phyloP scores from a whole-genome alignment of 2,888 invertebrate species.

The Stramonita haemastoma region DNA sequence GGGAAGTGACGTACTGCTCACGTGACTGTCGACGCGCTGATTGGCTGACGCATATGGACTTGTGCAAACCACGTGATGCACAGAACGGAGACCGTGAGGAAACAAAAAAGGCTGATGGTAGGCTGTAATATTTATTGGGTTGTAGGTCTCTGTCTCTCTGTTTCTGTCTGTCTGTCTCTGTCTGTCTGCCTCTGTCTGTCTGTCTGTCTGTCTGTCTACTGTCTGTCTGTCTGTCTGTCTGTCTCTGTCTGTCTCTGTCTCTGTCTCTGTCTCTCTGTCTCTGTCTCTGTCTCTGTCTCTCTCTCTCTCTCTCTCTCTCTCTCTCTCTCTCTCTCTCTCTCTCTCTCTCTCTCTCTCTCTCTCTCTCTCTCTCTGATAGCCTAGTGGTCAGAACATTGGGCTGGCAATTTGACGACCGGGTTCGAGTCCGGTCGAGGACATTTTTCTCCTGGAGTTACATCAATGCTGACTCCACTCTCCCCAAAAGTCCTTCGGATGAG shows the following conservation, averaged over 20 bases:
- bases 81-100: background rate
- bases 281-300: background rate
- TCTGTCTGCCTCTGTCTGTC: background rate
- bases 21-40: constrained; percentile 35
- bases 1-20: constrained; percentile 38
- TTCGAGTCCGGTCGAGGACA: no score
- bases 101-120: background rate
- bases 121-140: background rate
- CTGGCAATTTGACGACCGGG: no score
- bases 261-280: background rate
- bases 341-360: no score
- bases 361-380: no score
- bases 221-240: background rate
- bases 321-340: no score
- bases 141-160: background rate
- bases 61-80: background rate
- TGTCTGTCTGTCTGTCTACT: background rate
- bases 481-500: no score
- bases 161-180: background rate
- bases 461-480: no score
- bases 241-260: background rate
- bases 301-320: no score
- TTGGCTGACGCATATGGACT: constrained; percentile 24
- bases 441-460: no score
- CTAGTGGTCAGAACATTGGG: no score